Percentiles rank a stretch among this genome's conserved stretches.
phyloP scores from a whole-genome alignment of 1,140 invertebrate genomes.

The Euura lappo region DNA sequence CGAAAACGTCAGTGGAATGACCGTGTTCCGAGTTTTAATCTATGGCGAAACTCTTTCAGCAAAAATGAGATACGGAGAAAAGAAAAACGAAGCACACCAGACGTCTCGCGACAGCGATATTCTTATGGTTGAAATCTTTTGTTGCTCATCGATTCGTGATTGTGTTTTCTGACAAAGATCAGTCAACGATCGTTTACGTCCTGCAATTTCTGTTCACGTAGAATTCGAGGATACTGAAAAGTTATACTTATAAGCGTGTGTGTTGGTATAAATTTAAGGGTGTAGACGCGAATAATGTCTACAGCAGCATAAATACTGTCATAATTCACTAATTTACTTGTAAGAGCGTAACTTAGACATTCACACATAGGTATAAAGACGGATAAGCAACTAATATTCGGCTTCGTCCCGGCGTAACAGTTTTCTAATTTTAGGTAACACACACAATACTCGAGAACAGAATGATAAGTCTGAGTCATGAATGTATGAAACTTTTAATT shows the following conservation, averaged over 20 bases:
- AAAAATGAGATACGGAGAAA: not conserved
- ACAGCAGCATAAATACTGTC: conserved; percentile 10
- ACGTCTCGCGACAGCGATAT: no score
- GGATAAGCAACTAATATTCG: not conserved
- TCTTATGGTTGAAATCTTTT: not conserved
- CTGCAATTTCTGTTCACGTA: not conserved
- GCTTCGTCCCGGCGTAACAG: not conserved
- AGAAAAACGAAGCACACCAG: no score
- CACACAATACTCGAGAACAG: not conserved
- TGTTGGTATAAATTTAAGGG: conserved; percentile 24
- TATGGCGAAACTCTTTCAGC: not conserved
- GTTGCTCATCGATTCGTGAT: not conserved
- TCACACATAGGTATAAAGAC: not conserved
- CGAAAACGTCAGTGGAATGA: not conserved
- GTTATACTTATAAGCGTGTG: conserved; percentile 11
- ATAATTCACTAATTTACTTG: conserved; percentile 2
- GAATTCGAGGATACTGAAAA: not conserved
- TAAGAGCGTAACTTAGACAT: not conserved
- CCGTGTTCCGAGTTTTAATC: not conserved
- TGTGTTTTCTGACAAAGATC: not conserved
- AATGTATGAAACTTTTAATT: not conserved
- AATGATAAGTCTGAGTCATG: not conserved
- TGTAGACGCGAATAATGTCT: conserved; percentile 10
- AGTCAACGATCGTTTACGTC: not conserved
- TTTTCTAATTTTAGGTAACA: not conserved